Evolutionary conservation across 2,888 invertebrate species (phyloP).

Genomic region (Oegoconia quadripuncta): DNA sequence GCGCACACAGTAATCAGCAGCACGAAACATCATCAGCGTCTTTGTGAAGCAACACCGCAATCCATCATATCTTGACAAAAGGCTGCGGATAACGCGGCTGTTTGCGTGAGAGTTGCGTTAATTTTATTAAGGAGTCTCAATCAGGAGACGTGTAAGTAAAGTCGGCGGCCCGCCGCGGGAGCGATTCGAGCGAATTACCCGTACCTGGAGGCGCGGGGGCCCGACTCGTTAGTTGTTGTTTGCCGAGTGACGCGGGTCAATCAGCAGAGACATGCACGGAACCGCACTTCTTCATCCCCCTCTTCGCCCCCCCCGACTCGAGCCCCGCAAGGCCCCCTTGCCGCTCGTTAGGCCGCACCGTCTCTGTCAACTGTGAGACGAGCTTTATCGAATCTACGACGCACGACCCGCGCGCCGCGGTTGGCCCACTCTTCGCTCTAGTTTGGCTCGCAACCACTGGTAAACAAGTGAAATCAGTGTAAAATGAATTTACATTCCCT

Average conservation of each 20-base stretch:
- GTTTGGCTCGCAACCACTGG: conserved; percentile 69
- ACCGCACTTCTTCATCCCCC: conserved; percentile 76
- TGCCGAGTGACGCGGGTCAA: conserved; percentile 79
- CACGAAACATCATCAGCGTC: conserved; percentile 66
- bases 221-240: conserved; percentile 79
- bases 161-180: conserved; percentile 64
- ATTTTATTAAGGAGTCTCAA: conserved; percentile 77
- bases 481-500: conserved; percentile 62
- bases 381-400: conserved; percentile 79
- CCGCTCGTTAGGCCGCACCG: conserved; percentile 73
- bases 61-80: conserved; percentile 76
- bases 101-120: conserved; percentile 70
- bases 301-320: conserved; percentile 26
- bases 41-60: conserved; percentile 66
- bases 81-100: conserved; percentile 61
- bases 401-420: conserved; percentile 71
- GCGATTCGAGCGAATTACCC: conserved; percentile 64
- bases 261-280: conserved; percentile 79
- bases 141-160: conserved; percentile 67
- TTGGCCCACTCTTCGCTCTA: conserved; percentile 70
- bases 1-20: conserved; percentile 68
- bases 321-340: conserved; percentile 36
- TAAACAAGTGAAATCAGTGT: conserved; percentile 75
- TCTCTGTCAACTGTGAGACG: conserved; percentile 77
- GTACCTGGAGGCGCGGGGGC: conserved; percentile 74